Percentiles rank a stretch among this genome's conserved stretches.
These are phyloP conservation scores for Cossypha niveicapilla DNA, from an alignment of 2,797 vertebrate species.

Conservation along the genomic window DNA sequence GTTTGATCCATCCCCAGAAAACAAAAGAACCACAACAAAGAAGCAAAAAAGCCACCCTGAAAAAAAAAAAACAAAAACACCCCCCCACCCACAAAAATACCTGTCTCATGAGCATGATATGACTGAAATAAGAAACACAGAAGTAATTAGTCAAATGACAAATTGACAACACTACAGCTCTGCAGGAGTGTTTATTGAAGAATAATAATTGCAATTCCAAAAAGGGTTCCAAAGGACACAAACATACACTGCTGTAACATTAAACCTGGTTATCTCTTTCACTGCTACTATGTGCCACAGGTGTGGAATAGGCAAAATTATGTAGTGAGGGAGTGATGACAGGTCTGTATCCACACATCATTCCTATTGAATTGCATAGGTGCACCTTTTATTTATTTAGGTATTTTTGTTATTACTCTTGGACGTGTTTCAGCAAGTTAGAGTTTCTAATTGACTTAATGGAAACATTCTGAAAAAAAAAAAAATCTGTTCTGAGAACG, in stretches of 20 bases:
- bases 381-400: slow-evolving; percentile 36
- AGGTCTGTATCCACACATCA: neutral
- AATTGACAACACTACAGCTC: neutral
- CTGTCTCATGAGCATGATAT: neutral
- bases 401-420: slow-evolving; percentile 27
- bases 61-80: neutral
- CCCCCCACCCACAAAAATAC: fast-evolving
- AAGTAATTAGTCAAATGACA: neutral
- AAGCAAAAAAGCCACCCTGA: neutral
- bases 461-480: neutral
- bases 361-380: slow-evolving; percentile 17
- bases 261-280: neutral
- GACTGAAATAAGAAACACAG: neutral
- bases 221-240: neutral
- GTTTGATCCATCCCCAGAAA: neutral
- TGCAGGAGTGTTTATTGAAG: neutral
- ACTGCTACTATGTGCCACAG: neutral
- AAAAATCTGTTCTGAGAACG: neutral
- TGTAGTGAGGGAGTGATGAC: slow-evolving; percentile 8
- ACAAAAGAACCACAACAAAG: neutral
- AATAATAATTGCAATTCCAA: neutral
- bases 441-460: slow-evolving; percentile 44
- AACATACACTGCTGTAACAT: neutral
- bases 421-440: slow-evolving; percentile 24
- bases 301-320: slow-evolving; percentile 22